Base-by-base conservation (phyloP, 2,797 vertebrate species). In the Mionectes olivaceus region DNA sequence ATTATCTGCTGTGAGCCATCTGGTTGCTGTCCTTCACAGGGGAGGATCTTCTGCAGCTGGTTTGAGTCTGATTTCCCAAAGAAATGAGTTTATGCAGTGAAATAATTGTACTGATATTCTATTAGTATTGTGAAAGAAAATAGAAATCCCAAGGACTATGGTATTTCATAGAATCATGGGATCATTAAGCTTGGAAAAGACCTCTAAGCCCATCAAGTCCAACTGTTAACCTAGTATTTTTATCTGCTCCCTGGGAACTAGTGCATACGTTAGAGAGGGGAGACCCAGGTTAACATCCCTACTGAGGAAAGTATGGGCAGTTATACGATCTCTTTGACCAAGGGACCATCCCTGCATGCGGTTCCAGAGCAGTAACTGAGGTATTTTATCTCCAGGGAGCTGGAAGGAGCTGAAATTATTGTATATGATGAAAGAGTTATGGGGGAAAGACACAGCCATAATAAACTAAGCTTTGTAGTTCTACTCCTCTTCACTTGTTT, bases 1-100 rank as follows among this genome's bases (percentile, higher is more conserved):
- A 86, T 89, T 92, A 88, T 94, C 74, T 95, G 46, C 68, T 88
- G 35, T 78, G 57, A 90, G 37, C 86, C 79, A 87, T 46, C 53
- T 89, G 71, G 68, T 78, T 86, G 79, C 73, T 90, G 61, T 75
- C 49, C 85, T 73, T 89, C 49, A 64, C 33, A 68, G 7, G 32
- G 19, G 5, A 91, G 49, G 35, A 89, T 77, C 49, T 89, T 87
- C 64, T 33, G 47, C 88, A 91, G 57, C 56, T 95, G 73, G 60
- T 88, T 90, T 68, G 49, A 83, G 49, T 57, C 52, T 78, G 65
- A 77, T 88, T 95, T 81, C 65, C 30, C 39, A 86, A 56, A 67
- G 13, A 93, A 94, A 90, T 53, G 12, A 85, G 35, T 64, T 83
- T 59, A 73, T 50, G 21, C 24, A 41, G 49, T 49, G 53, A 70